phyloP scores from a whole-genome alignment of 2,797 vertebrate genomes.

The Pelodytes ibericus region DNA sequence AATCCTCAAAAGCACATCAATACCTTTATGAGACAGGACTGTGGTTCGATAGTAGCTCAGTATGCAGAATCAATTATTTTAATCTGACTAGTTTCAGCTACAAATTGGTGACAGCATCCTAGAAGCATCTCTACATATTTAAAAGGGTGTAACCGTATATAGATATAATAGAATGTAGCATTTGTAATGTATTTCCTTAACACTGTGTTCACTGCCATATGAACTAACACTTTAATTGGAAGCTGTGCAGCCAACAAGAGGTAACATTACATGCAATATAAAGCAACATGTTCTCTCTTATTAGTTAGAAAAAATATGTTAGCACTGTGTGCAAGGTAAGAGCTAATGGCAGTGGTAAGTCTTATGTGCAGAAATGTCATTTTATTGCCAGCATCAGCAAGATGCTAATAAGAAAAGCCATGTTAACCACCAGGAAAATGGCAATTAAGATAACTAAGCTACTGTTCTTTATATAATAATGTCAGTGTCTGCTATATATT shows the following conservation, averaged over 20 bases:
- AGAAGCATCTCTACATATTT: slow-evolving; percentile 9
- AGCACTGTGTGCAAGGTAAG: neutral
- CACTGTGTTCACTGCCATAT: neutral
- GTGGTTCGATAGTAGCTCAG: slow-evolving; percentile 9
- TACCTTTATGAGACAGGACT: slow-evolving; percentile 16
- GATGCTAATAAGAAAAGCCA: neutral
- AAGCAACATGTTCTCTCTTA: neutral
- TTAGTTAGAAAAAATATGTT: neutral
- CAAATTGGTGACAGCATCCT: slow-evolving; percentile 8
- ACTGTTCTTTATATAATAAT: neutral
- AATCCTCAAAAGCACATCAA: slow-evolving; percentile 23
- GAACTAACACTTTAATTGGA: neutral
- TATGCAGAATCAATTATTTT: slow-evolving; percentile 42
- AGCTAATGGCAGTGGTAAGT: neutral
- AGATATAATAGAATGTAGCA: neutral
- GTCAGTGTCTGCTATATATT: slow-evolving; percentile 21
- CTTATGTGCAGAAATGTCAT: slow-evolving; percentile 28
- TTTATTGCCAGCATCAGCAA: slow-evolving; percentile 31
- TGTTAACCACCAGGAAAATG: slow-evolving; percentile 10
- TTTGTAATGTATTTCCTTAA: too few species aligned
- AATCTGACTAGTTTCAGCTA: slow-evolving; percentile 16
- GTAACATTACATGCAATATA: neutral
- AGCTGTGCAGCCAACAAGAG: neutral
- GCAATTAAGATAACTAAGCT: slow-evolving; percentile 31
- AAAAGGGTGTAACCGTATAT: neutral